Conservation (phyloP, 2,888 invertebrate species). For the Syritta pipiens region DNA sequence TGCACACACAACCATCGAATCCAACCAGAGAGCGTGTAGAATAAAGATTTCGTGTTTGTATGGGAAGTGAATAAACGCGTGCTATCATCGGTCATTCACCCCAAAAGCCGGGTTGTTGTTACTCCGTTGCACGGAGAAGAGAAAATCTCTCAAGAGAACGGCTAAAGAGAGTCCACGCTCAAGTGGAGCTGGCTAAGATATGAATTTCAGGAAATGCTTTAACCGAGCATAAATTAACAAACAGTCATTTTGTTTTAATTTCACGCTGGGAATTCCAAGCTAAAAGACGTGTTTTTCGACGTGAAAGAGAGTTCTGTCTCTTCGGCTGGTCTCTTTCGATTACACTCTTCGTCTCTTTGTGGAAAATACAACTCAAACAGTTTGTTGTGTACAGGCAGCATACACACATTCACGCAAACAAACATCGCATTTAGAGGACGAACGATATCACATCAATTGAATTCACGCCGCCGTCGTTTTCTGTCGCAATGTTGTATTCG, state of each 20-base stretch:
- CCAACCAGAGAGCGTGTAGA: background rate
- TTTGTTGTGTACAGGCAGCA: constrained; percentile 55
- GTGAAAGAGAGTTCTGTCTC: no score
- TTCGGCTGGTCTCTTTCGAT: background rate
- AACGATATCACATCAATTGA: constrained; percentile 69
- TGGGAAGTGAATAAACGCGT: constrained; percentile 62
- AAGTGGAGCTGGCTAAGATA: no score
- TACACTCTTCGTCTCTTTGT: background rate
- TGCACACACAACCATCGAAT: constrained; percentile 31
- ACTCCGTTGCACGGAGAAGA: constrained; percentile 35
- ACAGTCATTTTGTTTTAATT: no score
- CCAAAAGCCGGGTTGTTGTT: constrained; percentile 68
- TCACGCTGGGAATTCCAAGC: no score
- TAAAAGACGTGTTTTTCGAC: no score
- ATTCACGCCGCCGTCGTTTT: constrained; percentile 69
- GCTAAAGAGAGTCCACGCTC: constrained; percentile 17
- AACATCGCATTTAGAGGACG: constrained; percentile 65
- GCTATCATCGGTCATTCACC: constrained; percentile 70
- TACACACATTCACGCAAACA: constrained; percentile 58
- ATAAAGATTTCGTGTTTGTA: constrained; percentile 35
- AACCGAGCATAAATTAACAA: no score
- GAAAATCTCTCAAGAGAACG: constrained; percentile 18
- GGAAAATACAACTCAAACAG: constrained; percentile 61
- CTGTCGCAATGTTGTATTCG: constrained; percentile 67
- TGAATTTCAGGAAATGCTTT: no score